Evolutionary conservation across 2,797 vertebrate genomes (phyloP), one percentile per base, ranked within the genome.

Genomic region (Falco biarmicus): DNA sequence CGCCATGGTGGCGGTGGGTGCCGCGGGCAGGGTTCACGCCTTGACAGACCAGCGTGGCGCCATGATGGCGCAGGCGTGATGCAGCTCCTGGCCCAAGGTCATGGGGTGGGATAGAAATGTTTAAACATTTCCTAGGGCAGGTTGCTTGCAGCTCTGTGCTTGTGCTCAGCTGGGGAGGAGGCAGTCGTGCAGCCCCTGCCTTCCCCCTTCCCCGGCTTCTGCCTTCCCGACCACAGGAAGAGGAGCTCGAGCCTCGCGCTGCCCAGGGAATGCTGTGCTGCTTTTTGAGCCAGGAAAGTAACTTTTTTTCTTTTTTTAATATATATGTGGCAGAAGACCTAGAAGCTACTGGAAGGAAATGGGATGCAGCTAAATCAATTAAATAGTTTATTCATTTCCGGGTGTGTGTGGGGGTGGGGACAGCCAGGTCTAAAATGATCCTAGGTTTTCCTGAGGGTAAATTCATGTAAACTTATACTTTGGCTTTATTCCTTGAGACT

Each of bases 71-170:
- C 50, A 39, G 48, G 4, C 0, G 20, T 2, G 0, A 9, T 37
- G 29, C 2, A 0, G 34, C 34, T 21, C 5, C 5, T 1, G 90
- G 41, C 32, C 10, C 1, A 41, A 65, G 34, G 76, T 32, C 79
- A 39, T 0, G 79, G 53, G 75, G 31, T 0, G 19, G 64, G 48
- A 16, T 0, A 1, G 28, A 37, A 73, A 43, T 0, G 5, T 21
- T 32, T 0, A 4, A 57, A 10, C 3, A 0, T 4, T 64, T 63
- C 21, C 17, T 1, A 5, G 43, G 5, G 16, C 5, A 2, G 17
- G 3, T 10, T 1, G 0, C 0, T 7, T 13, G 5, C 0, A 1
- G 6, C 5, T 71, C 47, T 28, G 51, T 47, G 43, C n/a, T 65
- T 28, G 51, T 43, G 43, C n/a, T 69, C 1, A 2, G 31, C 1